phyloP scores from a whole-genome alignment of 2,888 invertebrate species.

The Dryobota labecula region DNA sequence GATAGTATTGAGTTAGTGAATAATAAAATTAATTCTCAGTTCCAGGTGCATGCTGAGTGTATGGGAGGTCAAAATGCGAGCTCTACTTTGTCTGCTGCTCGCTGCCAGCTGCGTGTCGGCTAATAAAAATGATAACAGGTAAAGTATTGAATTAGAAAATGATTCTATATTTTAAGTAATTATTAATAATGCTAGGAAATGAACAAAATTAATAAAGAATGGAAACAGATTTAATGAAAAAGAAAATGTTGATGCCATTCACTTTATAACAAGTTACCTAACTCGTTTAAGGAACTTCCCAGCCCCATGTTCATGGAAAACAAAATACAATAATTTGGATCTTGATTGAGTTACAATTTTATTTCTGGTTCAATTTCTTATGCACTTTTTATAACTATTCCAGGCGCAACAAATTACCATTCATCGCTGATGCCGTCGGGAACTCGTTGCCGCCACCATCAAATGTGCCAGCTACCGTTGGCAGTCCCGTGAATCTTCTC shows the following conservation, averaged over 20 bases:
- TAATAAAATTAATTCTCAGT: constrained; percentile 64
- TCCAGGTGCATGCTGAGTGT: constrained; percentile 77
- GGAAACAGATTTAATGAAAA: neutral
- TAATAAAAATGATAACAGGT: constrained; percentile 80
- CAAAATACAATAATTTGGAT: neutral
- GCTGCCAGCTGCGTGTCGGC: constrained; percentile 74
- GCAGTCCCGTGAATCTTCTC: constrained; percentile 95
- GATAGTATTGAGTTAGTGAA: neutral
- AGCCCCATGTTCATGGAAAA: too few species aligned
- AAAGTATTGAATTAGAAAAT: constrained; percentile 7
- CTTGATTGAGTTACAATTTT: neutral
- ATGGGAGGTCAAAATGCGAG: constrained; percentile 80
- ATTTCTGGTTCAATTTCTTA: constrained; percentile 8
- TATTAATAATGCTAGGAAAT: neutral
- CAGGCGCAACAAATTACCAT: constrained; percentile 88
- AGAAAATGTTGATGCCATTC: too few species aligned
- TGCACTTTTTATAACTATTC: constrained; percentile 63
- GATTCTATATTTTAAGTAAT: neutral
- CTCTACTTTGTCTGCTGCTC: constrained; percentile 76
- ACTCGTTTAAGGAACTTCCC: too few species aligned
- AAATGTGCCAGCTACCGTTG: constrained; percentile 91
- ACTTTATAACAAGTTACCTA: too few species aligned
- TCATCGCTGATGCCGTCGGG: constrained; percentile 93
- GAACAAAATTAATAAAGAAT: neutral
- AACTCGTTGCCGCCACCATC: constrained; percentile 92